phyloP scores from a whole-genome alignment of 2,113 vertebrate genomes.

The Callorhinus ursinus region DNA sequence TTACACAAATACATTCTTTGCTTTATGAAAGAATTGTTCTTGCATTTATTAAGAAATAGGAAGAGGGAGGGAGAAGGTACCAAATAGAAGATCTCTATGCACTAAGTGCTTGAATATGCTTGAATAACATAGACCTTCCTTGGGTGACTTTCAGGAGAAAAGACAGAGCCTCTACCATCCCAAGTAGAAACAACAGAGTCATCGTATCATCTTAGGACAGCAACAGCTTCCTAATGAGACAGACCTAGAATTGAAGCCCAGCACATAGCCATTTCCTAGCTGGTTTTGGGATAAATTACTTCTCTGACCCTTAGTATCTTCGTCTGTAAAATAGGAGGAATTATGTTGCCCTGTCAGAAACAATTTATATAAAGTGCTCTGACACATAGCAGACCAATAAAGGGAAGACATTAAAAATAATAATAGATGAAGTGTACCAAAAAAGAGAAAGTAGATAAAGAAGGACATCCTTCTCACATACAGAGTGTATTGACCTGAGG shows the following conservation, averaged over 20 bases:
- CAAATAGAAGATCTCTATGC: background rate
- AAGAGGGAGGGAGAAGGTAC: background rate
- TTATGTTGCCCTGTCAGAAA: slow-evolving; percentile 5
- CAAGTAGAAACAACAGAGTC: background rate
- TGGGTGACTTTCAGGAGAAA: background rate
- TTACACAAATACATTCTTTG: background rate
- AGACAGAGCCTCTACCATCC: background rate
- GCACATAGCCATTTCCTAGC: background rate
- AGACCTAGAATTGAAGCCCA: background rate
- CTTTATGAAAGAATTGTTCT: background rate
- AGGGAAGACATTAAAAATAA: slow-evolving; percentile 25
- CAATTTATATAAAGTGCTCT: background rate
- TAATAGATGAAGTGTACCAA: background rate
- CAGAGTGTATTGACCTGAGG: background rate
- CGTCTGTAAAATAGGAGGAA: background rate
- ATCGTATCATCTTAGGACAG: background rate
- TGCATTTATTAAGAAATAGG: slow-evolving; percentile 41
- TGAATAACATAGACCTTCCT: background rate
- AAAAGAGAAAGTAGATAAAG: background rate
- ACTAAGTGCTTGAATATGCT: background rate
- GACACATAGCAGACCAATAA: background rate
- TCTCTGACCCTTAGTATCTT: background rate
- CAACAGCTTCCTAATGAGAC: background rate
- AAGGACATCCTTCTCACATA: background rate
- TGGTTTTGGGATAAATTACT: background rate